These are phyloP conservation scores for Linurgus olivaceus DNA, from an alignment of 2,797 vertebrate genomes.

Conservation along the genomic window DNA sequence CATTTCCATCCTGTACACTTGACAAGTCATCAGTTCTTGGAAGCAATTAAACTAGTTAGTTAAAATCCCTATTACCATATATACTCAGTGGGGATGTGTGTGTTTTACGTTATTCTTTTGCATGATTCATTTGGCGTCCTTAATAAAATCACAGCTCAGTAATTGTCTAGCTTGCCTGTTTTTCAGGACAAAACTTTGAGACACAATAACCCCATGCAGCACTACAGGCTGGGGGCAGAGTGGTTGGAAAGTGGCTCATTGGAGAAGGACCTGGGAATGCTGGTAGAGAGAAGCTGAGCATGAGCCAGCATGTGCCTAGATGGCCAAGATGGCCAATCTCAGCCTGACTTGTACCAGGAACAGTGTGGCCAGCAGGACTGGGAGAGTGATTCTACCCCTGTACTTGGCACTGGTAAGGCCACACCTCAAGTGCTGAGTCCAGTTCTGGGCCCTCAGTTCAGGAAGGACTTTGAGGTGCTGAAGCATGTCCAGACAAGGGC, in stretches of 20 bases:
- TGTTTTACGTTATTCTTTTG: neutral
- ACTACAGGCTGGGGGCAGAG: neutral
- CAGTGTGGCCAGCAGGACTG: neutral
- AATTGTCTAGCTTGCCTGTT: neutral
- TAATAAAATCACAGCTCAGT: neutral
- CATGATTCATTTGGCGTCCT: neutral
- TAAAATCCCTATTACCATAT: neutral
- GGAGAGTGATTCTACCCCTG: neutral
- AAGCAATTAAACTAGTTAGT: neutral
- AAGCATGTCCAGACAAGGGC: neutral
- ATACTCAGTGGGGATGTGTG: rapidly evolving
- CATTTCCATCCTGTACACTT: neutral
- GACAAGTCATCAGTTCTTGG: neutral
- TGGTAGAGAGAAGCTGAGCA: neutral
- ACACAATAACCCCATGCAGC: neutral
- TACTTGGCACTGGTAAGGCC: neutral
- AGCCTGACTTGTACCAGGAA: neutral
- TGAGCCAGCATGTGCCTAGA: rapidly evolving
- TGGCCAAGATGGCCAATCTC: neutral
- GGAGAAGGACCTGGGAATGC: neutral
- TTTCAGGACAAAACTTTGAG: neutral
- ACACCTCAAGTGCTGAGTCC: rapidly evolving
- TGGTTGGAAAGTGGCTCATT: neutral
- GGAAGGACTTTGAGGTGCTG: neutral
- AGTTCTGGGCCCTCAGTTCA: neutral